These are phyloP conservation scores for Nematopogon swammerdamellus DNA, from an alignment of 2,888 invertebrate genomes.

Conservation along the genomic window DNA sequence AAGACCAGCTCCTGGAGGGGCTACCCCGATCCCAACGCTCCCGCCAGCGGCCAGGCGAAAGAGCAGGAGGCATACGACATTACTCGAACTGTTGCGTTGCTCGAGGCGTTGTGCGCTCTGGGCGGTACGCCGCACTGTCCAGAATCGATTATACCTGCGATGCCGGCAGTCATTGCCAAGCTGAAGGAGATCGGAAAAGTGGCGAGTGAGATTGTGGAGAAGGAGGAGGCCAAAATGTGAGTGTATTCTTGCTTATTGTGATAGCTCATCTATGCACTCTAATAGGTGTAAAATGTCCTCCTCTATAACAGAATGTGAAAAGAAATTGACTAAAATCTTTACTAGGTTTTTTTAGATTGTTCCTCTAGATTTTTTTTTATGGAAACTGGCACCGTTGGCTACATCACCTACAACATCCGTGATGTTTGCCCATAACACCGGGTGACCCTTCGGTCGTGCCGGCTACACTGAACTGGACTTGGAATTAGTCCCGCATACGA, in stretches of 20 bases:
- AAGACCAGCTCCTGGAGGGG: slow-evolving; percentile 15
- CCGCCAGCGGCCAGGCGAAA: not conserved
- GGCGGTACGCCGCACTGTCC: slow-evolving; percentile 22
- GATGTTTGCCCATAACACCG: too few species aligned
- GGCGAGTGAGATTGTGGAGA: not conserved
- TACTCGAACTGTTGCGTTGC: slow-evolving; percentile 17
- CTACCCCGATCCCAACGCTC: not conserved
- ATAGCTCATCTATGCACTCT: too few species aligned
- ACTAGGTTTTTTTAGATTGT: too few species aligned
- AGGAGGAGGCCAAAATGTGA: not conserved
- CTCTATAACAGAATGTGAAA: too few species aligned
- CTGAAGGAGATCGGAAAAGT: slow-evolving; percentile 2
- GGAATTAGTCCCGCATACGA: too few species aligned
- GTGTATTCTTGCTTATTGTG: not conserved
- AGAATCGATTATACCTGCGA: slow-evolving; percentile 5
- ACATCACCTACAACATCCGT: too few species aligned
- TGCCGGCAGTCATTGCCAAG: slow-evolving; percentile 7
- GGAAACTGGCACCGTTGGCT: too few species aligned
- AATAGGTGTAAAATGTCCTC: too few species aligned
- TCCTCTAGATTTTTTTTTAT: too few species aligned
- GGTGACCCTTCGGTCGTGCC: too few species aligned
- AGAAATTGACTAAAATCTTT: too few species aligned
- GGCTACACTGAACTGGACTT: too few species aligned
- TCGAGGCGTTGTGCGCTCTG: slow-evolving; percentile 34
- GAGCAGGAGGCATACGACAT: not conserved